Percentiles rank a stretch among this genome's conserved stretches.
These are phyloP conservation scores for Drepana arcuata DNA, from an alignment of 1,140 invertebrate species.

Conservation along the genomic window DNA sequence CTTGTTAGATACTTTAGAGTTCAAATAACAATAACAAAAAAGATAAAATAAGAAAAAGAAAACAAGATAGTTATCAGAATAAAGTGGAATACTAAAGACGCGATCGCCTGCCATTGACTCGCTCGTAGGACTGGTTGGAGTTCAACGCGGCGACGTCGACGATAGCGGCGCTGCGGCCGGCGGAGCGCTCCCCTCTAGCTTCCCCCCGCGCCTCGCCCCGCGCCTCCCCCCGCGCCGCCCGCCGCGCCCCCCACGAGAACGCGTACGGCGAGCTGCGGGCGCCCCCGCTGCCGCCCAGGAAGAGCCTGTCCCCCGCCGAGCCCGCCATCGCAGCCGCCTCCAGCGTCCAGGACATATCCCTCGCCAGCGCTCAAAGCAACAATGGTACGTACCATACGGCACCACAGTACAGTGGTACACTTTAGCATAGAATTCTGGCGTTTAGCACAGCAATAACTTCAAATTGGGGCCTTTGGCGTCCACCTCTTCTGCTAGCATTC, in stretches of 20 bases:
- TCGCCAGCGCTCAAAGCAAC: conserved; percentile 32
- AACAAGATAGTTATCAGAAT: too few relatives aligned
- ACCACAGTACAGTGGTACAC: too few relatives aligned
- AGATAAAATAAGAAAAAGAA: too few relatives aligned
- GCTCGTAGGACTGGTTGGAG: conserved; percentile 70
- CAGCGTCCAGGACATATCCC: conserved; percentile 49
- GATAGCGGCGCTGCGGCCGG: conserved; percentile 68
- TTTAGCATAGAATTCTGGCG: too few relatives aligned
- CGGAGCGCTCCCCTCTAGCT: conserved; percentile 33
- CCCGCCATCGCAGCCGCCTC: conserved; percentile 32
- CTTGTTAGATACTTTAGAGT: too few relatives aligned
- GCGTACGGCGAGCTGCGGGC: conserved; percentile 62
- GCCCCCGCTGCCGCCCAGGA: conserved; percentile 59
- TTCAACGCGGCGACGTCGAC: conserved; percentile 76
- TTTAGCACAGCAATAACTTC: too few relatives aligned
- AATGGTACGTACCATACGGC: too few relatives aligned
- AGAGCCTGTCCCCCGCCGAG: conserved; percentile 58
- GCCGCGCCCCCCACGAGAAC: conserved; percentile 47
- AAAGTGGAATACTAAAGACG: too few relatives aligned
- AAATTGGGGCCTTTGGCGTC: too few relatives aligned
- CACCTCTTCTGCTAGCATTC: too few relatives aligned
- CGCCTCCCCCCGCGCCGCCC: conserved; percentile 26
- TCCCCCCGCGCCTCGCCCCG: conserved; percentile 59
- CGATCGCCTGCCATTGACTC: background rate
- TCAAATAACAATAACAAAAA: too few relatives aligned